Base-by-base conservation (phyloP, 2,888 invertebrate genomes). In the Acleris laterana region DNA sequence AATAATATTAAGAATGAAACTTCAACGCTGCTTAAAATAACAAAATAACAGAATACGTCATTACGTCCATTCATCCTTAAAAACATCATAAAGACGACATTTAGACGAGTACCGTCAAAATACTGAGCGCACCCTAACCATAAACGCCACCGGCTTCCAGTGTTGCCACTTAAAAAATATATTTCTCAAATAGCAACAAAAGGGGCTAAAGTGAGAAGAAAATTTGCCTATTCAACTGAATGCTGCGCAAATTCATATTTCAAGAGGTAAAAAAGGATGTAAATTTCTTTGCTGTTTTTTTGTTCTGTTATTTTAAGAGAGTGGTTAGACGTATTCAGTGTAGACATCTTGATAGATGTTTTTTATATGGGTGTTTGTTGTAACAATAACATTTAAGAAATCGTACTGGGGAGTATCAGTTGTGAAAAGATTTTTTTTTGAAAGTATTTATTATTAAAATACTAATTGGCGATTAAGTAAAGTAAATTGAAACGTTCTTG, bases 141-240 rank as follows among this genome's bases (percentile, higher is more conserved):
- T 63, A 58, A 70, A 65, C 46, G 51, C 59, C 63, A 55, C 63
- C 64, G 67, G 63, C 44, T 57, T 58, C 56, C 63, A 68, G 53
- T 68, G 71, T 63, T 71, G 63, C 69, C 63, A 71, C 70, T 72
- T 70, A 70, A 72, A 60, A 70, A 72, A 71, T 71, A 72, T 68
- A 74, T 72, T 71, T 56, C 64, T 19, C 62, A 17, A 62, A 62
- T 60, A 63, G 66, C 71, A 71, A 70, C 70, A 72, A 72, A 72
- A 62, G 68, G 28, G 58, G 68, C 50, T 56, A 65, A 71, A 70
- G 72, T 69, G 69, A 66, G 71, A 68, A 69, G 71, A 72, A 72
- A 72, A 72, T 72, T 72, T 71, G 68, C 71, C 69, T 71, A 72
- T 71, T 72, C 71, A 72, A 64, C 61, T 66, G 68, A 69, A 69